Evolutionary conservation across 2,797 vertebrate species (phyloP), one percentile per base, ranked within the genome.

Genomic region (Enoplosus armatus): DNA sequence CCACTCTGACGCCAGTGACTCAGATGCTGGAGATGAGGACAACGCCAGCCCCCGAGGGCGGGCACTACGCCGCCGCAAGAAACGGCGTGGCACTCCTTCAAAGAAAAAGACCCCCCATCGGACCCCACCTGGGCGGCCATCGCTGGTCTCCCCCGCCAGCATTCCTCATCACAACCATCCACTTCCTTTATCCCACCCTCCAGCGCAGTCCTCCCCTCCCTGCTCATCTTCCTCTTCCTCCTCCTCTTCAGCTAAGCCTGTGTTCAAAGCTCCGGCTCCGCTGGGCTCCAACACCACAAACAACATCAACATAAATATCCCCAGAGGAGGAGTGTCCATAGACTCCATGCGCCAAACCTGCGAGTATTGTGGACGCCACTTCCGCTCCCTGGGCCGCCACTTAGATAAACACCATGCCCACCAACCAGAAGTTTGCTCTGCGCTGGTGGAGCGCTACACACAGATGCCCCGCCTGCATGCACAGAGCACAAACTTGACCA

Each of bases 381-480:
- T 96, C 74, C 94, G 95, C 71, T 96, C 95, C 0, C 75, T 96
- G 65, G 94, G 92, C 18, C 95, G 94, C 26, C 96, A 96, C 85
- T 82, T 96, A 72, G 94, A 95, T 65, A 96, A 96, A 81, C 95
- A 96, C 85, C 96, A 96, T 1, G 72, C 94, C 47, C 93, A 96
- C 91, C 95, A 95, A 77, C 95, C 95, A 0, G 95, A 95, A 1
- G 90, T 96, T 29, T 94, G 91, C 72, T 93, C 94, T 0, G 92
- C 94, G 47, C 89, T 96, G 1, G 93, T 95, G 6, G 94, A 94
- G 69, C 92, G 93, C 16, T 95, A 94, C 79, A 91, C 93, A 8
- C 94, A 95, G 83, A 92, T 93, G 86, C 91, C 93, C 43, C 93
- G 85, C 53, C 79, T 92, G 70, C 89, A 90, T 0, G 54, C 79